A percentile compares a stretch with the other conserved stretches of the same genome.
These are phyloP conservation scores for Athalia circularis DNA, from an alignment of 2,888 invertebrate species.

Conservation along the genomic window DNA sequence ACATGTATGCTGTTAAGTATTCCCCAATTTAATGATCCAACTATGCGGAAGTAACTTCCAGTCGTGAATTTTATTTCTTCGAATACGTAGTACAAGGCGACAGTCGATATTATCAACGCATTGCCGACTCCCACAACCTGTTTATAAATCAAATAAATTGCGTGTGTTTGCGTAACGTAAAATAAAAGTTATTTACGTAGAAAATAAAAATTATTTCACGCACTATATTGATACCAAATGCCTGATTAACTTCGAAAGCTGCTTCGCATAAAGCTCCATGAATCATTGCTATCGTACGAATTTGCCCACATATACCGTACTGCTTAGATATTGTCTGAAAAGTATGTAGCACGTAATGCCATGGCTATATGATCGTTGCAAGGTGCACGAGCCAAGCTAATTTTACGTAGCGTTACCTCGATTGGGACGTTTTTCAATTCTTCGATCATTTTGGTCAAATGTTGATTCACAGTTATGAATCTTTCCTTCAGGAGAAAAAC, in stretches of 20 bases:
- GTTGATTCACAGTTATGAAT: constrained; percentile 14
- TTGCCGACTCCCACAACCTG: constrained; percentile 3
- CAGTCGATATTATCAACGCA: neutral
- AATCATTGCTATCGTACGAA: constrained; percentile 30
- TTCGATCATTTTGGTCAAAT: constrained; percentile 18
- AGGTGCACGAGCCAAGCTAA: neutral
- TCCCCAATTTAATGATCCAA: constrained; percentile 7
- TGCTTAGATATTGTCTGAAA: constrained; percentile 5
- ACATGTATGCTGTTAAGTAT: constrained; percentile 1
- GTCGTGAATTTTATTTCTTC: neutral
- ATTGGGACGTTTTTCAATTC: neutral
- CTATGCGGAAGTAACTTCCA: neutral
- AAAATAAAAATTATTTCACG: neutral
- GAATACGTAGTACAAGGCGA: neutral
- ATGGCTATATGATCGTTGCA: neutral
- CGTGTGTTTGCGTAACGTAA: neutral
- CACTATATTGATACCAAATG: constrained; percentile 4
- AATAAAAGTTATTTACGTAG: neutral
- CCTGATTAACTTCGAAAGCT: constrained; percentile 6
- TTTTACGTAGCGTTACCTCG: neutral
- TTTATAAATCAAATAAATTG: neutral
- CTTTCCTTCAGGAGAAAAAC: neutral
- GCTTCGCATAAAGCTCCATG: constrained; percentile 17
- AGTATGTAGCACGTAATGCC: neutral
- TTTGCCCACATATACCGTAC: neutral